These are phyloP conservation scores for Canis aureus DNA, from an alignment of 2,113 vertebrate genomes.

Conservation along the genomic window DNA sequence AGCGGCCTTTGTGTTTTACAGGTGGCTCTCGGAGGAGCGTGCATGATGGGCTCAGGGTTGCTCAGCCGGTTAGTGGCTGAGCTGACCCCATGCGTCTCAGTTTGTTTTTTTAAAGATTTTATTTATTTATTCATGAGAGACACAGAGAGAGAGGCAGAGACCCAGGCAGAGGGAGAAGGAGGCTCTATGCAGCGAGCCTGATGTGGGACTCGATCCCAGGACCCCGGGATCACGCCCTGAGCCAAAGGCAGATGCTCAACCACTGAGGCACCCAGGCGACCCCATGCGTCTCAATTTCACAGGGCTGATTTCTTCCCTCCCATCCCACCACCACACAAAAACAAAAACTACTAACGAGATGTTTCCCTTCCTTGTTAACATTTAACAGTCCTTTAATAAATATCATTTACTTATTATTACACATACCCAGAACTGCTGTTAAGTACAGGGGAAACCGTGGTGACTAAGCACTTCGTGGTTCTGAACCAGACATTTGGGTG, in stretches of 20 bases:
- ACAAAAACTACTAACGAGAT: background rate
- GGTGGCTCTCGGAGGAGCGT: background rate
- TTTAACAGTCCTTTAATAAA: background rate
- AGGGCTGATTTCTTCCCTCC: background rate
- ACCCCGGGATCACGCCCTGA: too few species aligned
- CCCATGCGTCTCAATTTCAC: background rate
- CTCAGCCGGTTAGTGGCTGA: too few species aligned
- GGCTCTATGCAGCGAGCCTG: too few species aligned
- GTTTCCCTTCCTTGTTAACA: background rate
- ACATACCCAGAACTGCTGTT: too few species aligned
- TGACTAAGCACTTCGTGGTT: background rate
- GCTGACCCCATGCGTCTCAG: background rate
- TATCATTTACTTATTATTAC: too few species aligned
- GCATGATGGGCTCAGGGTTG: background rate
- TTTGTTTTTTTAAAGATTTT: too few species aligned
- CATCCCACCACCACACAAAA: accelerated
- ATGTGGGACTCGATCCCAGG: too few species aligned
- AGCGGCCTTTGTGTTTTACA: background rate
- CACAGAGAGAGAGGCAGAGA: too few species aligned
- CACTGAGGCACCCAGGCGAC: background rate
- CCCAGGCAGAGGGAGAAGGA: too few species aligned
- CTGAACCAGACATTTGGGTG: background rate
- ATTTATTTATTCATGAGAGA: too few species aligned
- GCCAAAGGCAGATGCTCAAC: too few species aligned
- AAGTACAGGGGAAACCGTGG: background rate